Evolutionary conservation across 2,888 invertebrate genomes (phyloP), one percentile per base, ranked within the genome.

Genomic region (Leucophora obtusa): DNA sequence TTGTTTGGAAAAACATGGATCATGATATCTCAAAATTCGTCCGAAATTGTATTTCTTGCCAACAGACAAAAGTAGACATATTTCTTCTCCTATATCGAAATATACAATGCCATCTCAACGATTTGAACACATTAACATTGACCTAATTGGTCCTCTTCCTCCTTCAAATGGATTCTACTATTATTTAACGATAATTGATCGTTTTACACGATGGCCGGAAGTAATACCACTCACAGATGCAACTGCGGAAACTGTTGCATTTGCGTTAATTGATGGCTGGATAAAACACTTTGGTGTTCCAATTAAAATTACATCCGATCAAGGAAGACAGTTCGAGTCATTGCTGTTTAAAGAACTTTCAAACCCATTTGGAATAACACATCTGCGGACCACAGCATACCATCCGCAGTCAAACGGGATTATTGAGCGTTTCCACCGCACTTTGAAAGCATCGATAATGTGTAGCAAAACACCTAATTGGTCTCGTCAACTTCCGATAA

Each of bases 281-380:
- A 86, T 91, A 1, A 69, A 90, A 0, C 82, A 90, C 10, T 91
- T 87, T 73, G 91, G 91, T 0, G 84, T 87, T 11, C 91, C 91
- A 3, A 72, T 35, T 3, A 82, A 88, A 8, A 88, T 89, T 6
- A 89, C 88, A 15, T 87, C 89, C 11, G 89, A 90, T 84, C 86
- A 87, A 82, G 89, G 90, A 38, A 72, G 85, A 33, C 89, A 90
- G 75, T 90, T 90, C 65, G 86, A 88, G 60, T 85, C 87, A 0
- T 28, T 59, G 0, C 79, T 90, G 4, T 89, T 89, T 79, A 70
- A 83, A 17, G 83, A 83, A 81, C 71, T 84, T 51, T 83, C 82
- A 59, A 79, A 82, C 82, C 78, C 84, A 7, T 28, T 78, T 11
- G 79, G 74, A 15, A 24, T 38, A 17, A 82, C 75, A 10, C 79